Percentiles rank a stretch among this genome's conserved stretches.
phyloP scores from a whole-genome alignment of 64 coral and sea anemone species.

The Montipora efflorescens region DNA sequence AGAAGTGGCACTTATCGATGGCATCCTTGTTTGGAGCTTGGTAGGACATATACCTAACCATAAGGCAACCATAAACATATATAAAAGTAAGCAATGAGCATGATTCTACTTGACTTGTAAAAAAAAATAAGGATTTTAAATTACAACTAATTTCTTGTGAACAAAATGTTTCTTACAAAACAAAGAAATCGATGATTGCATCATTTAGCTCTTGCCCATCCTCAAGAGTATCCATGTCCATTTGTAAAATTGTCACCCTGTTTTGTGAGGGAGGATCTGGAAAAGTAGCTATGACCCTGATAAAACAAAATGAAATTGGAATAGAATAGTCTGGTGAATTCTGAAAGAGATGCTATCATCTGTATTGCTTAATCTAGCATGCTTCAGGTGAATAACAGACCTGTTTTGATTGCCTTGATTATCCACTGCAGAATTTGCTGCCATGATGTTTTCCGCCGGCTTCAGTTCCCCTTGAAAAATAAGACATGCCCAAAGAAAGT shows the following conservation, averaged over 20 bases:
- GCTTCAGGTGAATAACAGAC: too few species aligned
- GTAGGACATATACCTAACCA: neutral
- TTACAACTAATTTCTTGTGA: neutral
- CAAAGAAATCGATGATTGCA: slow-evolving; percentile 50
- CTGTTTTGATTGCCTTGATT: neutral
- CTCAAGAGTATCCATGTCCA: slow-evolving; percentile 43
- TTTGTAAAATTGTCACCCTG: slow-evolving; percentile 54
- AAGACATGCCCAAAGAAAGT: neutral
- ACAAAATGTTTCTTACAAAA: slow-evolving; percentile 34
- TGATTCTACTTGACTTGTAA: neutral
- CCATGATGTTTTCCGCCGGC: neutral
- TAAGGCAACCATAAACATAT: neutral
- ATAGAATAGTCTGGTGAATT: neutral
- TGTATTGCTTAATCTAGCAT: neutral
- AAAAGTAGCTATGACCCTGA: slow-evolving; percentile 37
- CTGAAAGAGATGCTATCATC: neutral
- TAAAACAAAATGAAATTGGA: slow-evolving; percentile 5
- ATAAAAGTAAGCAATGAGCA: neutral
- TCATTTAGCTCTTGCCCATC: slow-evolving; percentile 58
- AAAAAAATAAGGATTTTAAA: neutral
- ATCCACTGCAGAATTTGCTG: neutral
- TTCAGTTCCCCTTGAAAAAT: neutral
- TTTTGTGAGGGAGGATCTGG: slow-evolving; percentile 35
- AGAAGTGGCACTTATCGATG: slow-evolving; percentile 26
- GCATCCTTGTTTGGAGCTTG: neutral